Evolutionary conservation across 2,797 vertebrate genomes (phyloP).

Genomic region (Euphonia xanthogaster): DNA sequence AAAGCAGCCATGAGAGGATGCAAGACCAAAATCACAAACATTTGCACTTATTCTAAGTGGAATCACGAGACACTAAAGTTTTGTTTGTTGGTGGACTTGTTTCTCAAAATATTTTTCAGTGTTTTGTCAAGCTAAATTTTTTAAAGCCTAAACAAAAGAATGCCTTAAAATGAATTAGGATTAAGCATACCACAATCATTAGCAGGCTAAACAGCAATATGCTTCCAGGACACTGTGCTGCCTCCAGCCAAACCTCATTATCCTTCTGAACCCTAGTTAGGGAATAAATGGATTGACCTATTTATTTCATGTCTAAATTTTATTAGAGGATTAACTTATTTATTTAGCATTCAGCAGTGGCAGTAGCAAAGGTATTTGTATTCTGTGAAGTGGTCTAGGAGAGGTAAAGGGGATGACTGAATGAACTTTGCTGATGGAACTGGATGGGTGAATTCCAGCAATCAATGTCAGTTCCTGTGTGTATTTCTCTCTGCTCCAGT

Average conservation of each 20-base stretch:
- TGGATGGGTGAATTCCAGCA: background rate
- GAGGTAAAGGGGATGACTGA: background rate
- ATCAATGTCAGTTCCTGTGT: background rate
- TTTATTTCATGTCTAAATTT: conserved; percentile 70
- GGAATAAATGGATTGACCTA: conserved; percentile 74
- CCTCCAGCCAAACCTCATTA: conserved; percentile 70
- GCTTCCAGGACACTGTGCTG: conserved; percentile 30
- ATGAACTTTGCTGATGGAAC: background rate
- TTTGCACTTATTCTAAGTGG: background rate
- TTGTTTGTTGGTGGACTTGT: background rate
- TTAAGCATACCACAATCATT: conserved; percentile 3
- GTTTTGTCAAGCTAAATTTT: background rate
- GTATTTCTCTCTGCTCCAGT: background rate
- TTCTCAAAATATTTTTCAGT: background rate
- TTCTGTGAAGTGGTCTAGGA: background rate
- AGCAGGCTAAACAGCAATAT: conserved; percentile 36
- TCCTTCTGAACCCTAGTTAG: conserved; percentile 65
- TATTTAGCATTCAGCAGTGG: conserved; percentile 55
- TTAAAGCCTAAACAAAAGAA: conserved; percentile 5
- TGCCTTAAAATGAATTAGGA: background rate
- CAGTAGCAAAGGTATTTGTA: conserved; percentile 4
- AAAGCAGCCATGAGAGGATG: background rate
- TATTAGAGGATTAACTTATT: conserved; percentile 67
- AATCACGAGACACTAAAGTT: background rate
- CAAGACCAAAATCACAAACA: background rate